Evolutionary conservation across 2,888 invertebrate species (phyloP).

Genomic region (Eulithis testata): DNA sequence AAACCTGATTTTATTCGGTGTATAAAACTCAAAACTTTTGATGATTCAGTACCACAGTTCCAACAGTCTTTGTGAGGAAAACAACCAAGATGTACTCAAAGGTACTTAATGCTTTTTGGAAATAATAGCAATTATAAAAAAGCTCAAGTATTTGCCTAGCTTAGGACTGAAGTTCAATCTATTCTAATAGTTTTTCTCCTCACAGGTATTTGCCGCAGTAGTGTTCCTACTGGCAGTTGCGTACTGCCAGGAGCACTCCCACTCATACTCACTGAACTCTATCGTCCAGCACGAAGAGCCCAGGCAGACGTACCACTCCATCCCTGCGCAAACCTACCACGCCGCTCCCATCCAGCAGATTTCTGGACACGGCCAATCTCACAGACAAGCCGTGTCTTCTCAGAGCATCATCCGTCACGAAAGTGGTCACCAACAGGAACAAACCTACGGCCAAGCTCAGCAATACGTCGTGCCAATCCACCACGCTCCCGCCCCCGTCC

Average conservation of each 20-base stretch:
- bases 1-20: conserved; percentile 56
- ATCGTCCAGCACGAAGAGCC: conserved; percentile 59
- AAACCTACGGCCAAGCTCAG: conserved; percentile 35
- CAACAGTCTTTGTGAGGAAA: conserved; percentile 49
- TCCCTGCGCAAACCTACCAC: conserved; percentile 36
- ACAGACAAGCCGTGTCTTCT: conserved; percentile 55
- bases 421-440: conserved; percentile 38
- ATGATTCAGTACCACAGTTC: conserved; percentile 51
- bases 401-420: conserved; percentile 56
- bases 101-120: conserved; percentile 10
- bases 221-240: conserved; percentile 46
- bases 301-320: conserved; percentile 44
- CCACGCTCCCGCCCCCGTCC: conserved; percentile 39
- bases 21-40: conserved; percentile 60
- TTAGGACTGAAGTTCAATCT: neutral
- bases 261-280: conserved; percentile 52
- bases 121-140: neutral
- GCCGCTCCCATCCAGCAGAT: conserved; percentile 36
- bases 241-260: conserved; percentile 55
- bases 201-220: conserved; percentile 50
- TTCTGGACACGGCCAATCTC: conserved; percentile 41
- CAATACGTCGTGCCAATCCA: conserved; percentile 39
- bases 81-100: conserved; percentile 53
- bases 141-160: neutral
- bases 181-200: conserved; percentile 8